Percentiles rank a stretch among this genome's conserved stretches.
These are phyloP conservation scores for Philopedon plagiatum DNA, from an alignment of 2,888 invertebrate species.

Conservation along the genomic window DNA sequence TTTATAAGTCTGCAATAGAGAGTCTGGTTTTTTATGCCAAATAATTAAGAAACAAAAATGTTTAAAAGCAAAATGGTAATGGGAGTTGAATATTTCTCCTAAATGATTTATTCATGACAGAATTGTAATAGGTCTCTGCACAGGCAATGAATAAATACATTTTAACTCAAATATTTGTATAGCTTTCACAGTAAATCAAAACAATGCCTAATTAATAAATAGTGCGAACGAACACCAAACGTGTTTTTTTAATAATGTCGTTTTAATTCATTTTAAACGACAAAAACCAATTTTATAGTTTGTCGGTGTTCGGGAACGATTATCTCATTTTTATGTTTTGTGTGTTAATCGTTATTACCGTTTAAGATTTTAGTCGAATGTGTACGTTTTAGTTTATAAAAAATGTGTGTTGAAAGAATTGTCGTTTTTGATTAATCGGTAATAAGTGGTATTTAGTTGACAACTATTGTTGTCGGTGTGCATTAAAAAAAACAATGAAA, in stretches of 20 bases:
- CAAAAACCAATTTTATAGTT: not conserved
- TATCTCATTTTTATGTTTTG: not conserved
- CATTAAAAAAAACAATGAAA: not conserved
- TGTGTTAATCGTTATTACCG: not conserved
- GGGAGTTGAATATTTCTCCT: too few relatives aligned
- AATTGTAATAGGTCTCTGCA: too few relatives aligned
- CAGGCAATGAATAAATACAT: not conserved
- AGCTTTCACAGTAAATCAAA: not conserved
- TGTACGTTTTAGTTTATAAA: too few relatives aligned
- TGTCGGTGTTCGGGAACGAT: not conserved
- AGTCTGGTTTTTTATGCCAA: too few relatives aligned
- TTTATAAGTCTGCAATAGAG: too few relatives aligned
- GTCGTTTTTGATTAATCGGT: not conserved
- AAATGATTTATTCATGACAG: too few relatives aligned
- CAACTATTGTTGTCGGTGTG: not conserved
- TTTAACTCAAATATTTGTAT: not conserved
- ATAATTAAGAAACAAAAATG: too few relatives aligned
- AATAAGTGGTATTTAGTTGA: not conserved
- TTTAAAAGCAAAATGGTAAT: too few relatives aligned
- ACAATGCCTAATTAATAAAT: not conserved
- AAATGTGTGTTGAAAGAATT: too few relatives aligned
- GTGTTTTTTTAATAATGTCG: not conserved
- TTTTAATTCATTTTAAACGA: not conserved
- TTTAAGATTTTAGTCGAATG: not conserved
- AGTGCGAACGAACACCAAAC: not conserved